phyloP scores from a whole-genome alignment of 2,797 vertebrate genomes.

The Clarias pachynema region DNA sequence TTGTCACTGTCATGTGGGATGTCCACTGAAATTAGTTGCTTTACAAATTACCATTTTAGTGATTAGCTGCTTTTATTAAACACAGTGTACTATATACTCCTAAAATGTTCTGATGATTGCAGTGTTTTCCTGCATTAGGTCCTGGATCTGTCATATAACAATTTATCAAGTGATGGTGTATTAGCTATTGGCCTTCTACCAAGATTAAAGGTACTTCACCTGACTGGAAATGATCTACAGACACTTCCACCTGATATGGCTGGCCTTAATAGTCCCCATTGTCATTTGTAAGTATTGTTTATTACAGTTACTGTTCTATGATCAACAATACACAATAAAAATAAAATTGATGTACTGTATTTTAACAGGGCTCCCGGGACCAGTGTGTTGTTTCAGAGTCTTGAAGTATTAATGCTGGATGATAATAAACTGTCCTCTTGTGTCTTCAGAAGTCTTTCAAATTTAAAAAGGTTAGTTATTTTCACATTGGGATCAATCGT shows the following conservation, averaged over 20 bases:
- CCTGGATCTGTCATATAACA: slow-evolving; percentile 88
- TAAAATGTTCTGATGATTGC: not conserved
- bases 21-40: too few species aligned
- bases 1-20: too few species aligned
- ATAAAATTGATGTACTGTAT: not conserved
- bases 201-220: slow-evolving; percentile 78
- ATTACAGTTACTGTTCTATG: not conserved
- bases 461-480: slow-evolving; percentile 75
- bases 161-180: slow-evolving; percentile 71
- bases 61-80: not conserved
- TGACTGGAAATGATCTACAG: slow-evolving; percentile 81
- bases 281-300: slow-evolving; percentile 39
- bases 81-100: not conserved
- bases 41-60: not conserved
- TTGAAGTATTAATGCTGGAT: slow-evolving; percentile 83
- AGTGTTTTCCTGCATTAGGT: slow-evolving; percentile 66
- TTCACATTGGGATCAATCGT: not conserved
- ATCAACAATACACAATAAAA: not conserved
- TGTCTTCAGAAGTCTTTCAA: slow-evolving; percentile 78
- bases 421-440: slow-evolving; percentile 79
- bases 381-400: slow-evolving; percentile 68
- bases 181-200: slow-evolving; percentile 72
- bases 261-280: slow-evolving; percentile 48
- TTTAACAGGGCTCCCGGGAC: slow-evolving; percentile 52
- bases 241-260: slow-evolving; percentile 76